phyloP scores from a whole-genome alignment of 1,140 invertebrate genomes.

The Hermetia illucens region DNA sequence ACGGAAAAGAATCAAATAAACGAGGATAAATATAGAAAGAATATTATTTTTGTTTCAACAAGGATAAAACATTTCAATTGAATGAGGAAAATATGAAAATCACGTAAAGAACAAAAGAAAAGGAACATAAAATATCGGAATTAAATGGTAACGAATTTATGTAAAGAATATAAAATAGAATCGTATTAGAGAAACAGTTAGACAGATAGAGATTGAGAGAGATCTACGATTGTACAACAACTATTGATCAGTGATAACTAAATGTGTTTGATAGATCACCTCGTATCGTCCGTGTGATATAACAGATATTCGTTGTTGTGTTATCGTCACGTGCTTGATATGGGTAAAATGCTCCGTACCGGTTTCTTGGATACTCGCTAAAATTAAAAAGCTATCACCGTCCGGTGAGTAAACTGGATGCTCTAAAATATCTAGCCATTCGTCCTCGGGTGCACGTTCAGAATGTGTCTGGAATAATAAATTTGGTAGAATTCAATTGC shows the following conservation, averaged over 20 bases:
- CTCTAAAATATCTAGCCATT: constrained; percentile 73
- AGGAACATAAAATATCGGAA: neutral
- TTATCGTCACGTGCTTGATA: constrained; percentile 71
- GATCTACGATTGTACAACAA: neutral
- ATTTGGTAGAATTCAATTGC: too few relatives aligned
- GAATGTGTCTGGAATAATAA: constrained; percentile 57
- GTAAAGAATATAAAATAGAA: neutral
- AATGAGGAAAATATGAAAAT: neutral
- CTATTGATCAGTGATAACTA: neutral
- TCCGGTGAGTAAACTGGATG: constrained; percentile 70
- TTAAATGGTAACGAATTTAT: neutral
- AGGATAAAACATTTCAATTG: neutral
- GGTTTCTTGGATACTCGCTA: constrained; percentile 69
- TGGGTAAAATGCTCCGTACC: constrained; percentile 71
- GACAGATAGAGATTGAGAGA: neutral
- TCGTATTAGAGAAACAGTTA: neutral
- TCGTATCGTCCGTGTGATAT: constrained; percentile 79
- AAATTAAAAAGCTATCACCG: constrained; percentile 68
- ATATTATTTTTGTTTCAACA: neutral
- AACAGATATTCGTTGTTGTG: constrained; percentile 68
- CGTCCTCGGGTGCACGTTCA: constrained; percentile 60
- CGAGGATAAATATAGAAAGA: neutral
- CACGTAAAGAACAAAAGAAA: neutral
- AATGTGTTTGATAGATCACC: constrained; percentile 36
- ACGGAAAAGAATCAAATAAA: neutral